Base-by-base conservation (phyloP, 2,888 invertebrate genomes). In the Philopedon plagiatum region DNA sequence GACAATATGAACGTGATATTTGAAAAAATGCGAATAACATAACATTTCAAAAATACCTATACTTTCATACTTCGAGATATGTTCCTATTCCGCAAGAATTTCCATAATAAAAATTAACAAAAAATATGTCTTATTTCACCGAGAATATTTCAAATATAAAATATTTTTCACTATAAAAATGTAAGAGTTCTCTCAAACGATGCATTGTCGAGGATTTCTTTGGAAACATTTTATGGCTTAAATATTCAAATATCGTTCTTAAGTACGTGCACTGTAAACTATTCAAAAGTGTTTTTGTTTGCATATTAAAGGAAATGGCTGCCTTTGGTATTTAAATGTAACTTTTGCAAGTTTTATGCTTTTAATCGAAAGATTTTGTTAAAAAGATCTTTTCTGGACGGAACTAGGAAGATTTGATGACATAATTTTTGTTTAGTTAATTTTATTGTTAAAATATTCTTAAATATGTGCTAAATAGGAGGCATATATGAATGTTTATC, bases 171-270 rank as follows among this genome's bases (percentile, higher is more conserved):
- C 51, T 32, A 13, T 29, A 29, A 54, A 54, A 54, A 54, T 54
- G 51, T 54, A 32, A 26, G 32, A 54, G 51, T 54, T 54, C 23
- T 18, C 15, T 29, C 5, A 26, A 54, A 54, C 29, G 51, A 26
- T 29, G 51, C 51, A 54, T 54, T 54, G 51, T 54, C 51, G 51
- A 29, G 51, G 18, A 7, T 54, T 54, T 32, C 51, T 54, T 54
- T 54, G 18, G 29, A 29, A 54, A 29, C 29, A 29, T 54, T 54
- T 54, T 54, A 54, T 54, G 29, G 51, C 23, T 54, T 29, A 54
- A 54, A 54, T 54, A 54, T 54, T 54, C 51, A 54, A 54, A 54
- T 54, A 54, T 54, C 51, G 51, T 54, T 54, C 51, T 54, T 54
- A 54, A 54, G 29, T 29, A 54, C 51, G 51, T 54, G 51, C 51